Base-by-base conservation (phyloP, 2,797 vertebrate genomes). In the Lates japonicus region DNA sequence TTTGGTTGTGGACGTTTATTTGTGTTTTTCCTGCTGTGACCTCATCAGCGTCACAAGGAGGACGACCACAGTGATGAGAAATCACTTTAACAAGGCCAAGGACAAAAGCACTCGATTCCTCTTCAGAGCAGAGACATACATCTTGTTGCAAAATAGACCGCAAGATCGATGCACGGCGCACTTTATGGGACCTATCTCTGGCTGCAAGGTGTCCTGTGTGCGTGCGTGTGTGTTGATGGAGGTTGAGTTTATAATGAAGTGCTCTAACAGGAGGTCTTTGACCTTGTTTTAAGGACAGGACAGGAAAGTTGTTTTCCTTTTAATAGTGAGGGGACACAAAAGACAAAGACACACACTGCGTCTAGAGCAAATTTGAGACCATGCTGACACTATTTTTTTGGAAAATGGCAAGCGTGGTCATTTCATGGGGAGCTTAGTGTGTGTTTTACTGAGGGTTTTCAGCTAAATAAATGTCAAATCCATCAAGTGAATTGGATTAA, bases 211-310 rank as follows among this genome's bases (percentile, higher is more conserved):
- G 81, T 67, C 69, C 46, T 62, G 25, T 37, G 65, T 59, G 65
- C 33, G 57, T 57, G 48, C 59, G 59, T 44, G 49, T 73, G 42
- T 70, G n/a, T 35, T 33, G 54, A 31, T 64, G 52, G 52, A 60
- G 76, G 72, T 22, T 54, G 33, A 58, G 55, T 72, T 85, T 58
- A 74, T 86, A 87, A 87, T 85, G 63, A 83, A 76, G 69, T 69
- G 70, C 75, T 88, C 41, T 31, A 65, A 66, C 78, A 70, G 42
- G 19, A 83, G 88, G 64, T 84, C 59, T 81, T 60, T 78, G 83
- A 83, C 87, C 84, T 86, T 91, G 79, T 87, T 89, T 82, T 82
- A 48, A 70, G 67, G 65, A 72, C 41, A 74, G 68, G 76, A 87
- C 71, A 42, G 52, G 49, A 65, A 73, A 78, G 74, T 82, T 87